Conservation (phyloP, 2,888 invertebrate species). For the Heterodera filipjevi region DNA sequence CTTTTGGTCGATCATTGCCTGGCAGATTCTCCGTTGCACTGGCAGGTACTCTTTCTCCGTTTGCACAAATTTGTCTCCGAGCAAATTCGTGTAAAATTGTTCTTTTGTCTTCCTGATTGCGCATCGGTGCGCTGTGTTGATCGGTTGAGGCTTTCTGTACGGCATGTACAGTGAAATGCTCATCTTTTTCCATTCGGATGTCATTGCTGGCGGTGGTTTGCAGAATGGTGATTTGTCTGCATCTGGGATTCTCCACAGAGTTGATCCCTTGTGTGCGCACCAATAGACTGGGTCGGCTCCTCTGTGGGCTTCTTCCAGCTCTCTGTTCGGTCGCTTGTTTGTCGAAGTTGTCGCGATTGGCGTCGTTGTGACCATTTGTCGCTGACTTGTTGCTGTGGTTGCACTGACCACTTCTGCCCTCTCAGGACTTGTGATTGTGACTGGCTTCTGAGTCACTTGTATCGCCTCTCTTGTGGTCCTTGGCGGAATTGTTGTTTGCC, state of each 20-base stretch:
- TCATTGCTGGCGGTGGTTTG: not conserved
- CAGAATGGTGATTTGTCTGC: conserved; percentile 12
- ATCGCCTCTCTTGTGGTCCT: no score
- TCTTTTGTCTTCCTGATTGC: not conserved
- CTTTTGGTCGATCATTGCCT: not conserved
- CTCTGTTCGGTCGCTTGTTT: not conserved
- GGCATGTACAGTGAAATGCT: no score
- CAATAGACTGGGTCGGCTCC: not conserved
- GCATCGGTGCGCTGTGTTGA: not conserved
- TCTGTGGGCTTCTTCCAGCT: not conserved
- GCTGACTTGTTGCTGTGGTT: no score
- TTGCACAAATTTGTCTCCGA: not conserved
- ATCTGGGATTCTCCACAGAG: conserved; percentile 16
- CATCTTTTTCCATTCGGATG: no score
- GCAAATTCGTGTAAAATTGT: not conserved
- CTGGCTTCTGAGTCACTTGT: no score
- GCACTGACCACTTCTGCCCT: no score
- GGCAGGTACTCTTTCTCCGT: conserved; percentile 6
- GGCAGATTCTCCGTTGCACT: not conserved
- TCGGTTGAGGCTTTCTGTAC: not conserved
- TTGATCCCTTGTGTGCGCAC: not conserved
- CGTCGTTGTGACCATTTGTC: no score
- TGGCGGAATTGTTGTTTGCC: no score
- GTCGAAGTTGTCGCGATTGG: no score
- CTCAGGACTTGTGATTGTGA: no score